Evolutionary conservation across 2,113 vertebrate species (phyloP), one percentile per base, ranked within the genome.

Genomic region (Dryoscopus gambensis): DNA sequence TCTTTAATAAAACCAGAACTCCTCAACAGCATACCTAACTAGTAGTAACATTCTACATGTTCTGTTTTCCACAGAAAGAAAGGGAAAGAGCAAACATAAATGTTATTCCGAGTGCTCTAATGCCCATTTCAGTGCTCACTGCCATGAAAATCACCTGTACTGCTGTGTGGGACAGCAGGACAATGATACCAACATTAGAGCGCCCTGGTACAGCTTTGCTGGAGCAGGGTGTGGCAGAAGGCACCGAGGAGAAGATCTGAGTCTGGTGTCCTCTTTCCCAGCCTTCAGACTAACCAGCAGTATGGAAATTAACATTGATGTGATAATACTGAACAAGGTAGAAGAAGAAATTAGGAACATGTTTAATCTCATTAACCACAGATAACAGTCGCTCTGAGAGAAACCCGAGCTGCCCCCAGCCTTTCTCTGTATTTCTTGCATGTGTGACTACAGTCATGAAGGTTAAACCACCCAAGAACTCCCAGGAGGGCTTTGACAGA

Each of bases 291-390:
- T 71, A 82, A 70, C 63, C 78, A 92, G 47, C 2, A 1, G 37
- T 40, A 81, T 30, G 47, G 89, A 74, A 84, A 81, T 71, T 31
- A 82, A 84, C 69, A 84, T 13, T 60, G 88, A 83, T 75, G 35
- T 52, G 77, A 74, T 68, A 92, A 91, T 20, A 80, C 33, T 70
- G 70, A 89, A 64, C 59, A 87, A 90, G 64, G 81, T 14, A 84
- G 73, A 87, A 60, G 27, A 9, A 93, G 63, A 81, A 91, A 83
- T 91, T 49, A 96, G 73, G 30, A 91, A 74, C 33, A 28, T 23
- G 18, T 73, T 95, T 89, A 70, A 92, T 87, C 87, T 87, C 71
- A 87, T 92, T 90, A 95, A 67, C 4, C 28, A 91, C 35, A 79
- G 83, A 80, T 35, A 95, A 88, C 28, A 93, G 71, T 1, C 82